Conservation (phyloP, 2,888 invertebrate genomes). For the Scaptomyza caliginosa region DNA sequence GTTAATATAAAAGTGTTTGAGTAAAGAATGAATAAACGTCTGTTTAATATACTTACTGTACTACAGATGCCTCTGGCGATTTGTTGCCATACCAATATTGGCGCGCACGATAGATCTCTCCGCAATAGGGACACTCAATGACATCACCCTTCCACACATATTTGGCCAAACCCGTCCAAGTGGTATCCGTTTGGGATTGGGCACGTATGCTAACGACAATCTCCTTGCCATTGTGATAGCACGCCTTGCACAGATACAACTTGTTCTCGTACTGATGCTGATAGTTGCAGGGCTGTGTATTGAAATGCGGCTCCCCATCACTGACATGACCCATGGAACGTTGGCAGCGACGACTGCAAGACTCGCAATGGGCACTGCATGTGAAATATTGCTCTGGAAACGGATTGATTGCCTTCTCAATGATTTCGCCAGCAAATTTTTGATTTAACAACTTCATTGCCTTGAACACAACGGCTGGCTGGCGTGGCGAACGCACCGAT, state of each 20-base stretch:
- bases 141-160: slow-evolving; percentile 92
- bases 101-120: slow-evolving; percentile 87
- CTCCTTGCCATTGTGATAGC: slow-evolving; percentile 86
- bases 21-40: background rate
- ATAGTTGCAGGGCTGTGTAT: slow-evolving; percentile 85
- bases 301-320: slow-evolving; percentile 86
- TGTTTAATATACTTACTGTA: slow-evolving; percentile 79
- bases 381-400: slow-evolving; percentile 93
- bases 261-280: slow-evolving; percentile 91
- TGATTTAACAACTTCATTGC: slow-evolving; percentile 90
- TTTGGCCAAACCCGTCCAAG: slow-evolving; percentile 89
- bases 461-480: slow-evolving; percentile 88
- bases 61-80: slow-evolving; percentile 88
- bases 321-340: slow-evolving; percentile 88
- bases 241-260: slow-evolving; percentile 87
- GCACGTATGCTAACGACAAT: slow-evolving; percentile 75
- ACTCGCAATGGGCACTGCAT: slow-evolving; percentile 89
- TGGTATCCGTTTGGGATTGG: slow-evolving; percentile 82
- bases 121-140: slow-evolving; percentile 89
- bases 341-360: slow-evolving; percentile 87
- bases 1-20: background rate
- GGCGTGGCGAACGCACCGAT: slow-evolving; percentile 88
- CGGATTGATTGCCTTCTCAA: slow-evolving; percentile 86
- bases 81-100: slow-evolving; percentile 93
- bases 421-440: slow-evolving; percentile 89